Evolutionary conservation across 2,888 invertebrate genomes (phyloP).

Genomic region (Dasysyrphus albostriatus): DNA sequence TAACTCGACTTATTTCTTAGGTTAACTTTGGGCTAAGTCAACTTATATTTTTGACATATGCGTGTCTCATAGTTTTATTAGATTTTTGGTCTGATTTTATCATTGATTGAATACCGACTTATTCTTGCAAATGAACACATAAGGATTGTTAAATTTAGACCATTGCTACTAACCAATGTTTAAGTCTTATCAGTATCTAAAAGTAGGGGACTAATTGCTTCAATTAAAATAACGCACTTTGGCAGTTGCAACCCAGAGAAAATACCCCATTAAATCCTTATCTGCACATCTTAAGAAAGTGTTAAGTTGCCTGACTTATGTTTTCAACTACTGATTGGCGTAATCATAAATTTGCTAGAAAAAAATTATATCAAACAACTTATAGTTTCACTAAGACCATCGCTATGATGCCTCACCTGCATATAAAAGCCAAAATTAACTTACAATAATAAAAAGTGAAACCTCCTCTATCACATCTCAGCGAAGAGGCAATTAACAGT

Average conservation of each 20-base stretch:
- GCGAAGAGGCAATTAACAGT: constrained; percentile 61
- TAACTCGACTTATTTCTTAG: too few relatives aligned
- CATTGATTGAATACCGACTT: too few relatives aligned
- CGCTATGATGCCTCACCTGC: constrained; percentile 8
- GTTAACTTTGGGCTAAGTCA: too few relatives aligned
- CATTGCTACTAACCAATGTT: too few relatives aligned
- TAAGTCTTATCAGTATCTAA: too few relatives aligned
- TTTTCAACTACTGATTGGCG: not conserved
- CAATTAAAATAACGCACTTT: not conserved
- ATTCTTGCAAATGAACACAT: too few relatives aligned
- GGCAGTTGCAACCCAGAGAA: not conserved
- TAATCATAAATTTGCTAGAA: constrained; percentile 40
- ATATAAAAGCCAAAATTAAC: constrained; percentile 8
- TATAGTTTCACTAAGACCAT: constrained; percentile 34
- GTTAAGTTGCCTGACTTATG: not conserved
- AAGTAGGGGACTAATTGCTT: too few relatives aligned
- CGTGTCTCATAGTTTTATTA: too few relatives aligned
- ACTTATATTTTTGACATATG: too few relatives aligned
- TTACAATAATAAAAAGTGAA: constrained; percentile 52
- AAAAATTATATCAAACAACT: constrained; percentile 15
- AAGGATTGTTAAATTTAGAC: too few relatives aligned
- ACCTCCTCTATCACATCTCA: constrained; percentile 39
- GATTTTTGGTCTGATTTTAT: too few relatives aligned
- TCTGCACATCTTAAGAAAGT: constrained; percentile 6
- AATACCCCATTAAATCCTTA: not conserved